Percentiles rank a stretch among this genome's conserved stretches.
phyloP scores from a whole-genome alignment of 2,888 invertebrate species.

The Theretra japonica region DNA sequence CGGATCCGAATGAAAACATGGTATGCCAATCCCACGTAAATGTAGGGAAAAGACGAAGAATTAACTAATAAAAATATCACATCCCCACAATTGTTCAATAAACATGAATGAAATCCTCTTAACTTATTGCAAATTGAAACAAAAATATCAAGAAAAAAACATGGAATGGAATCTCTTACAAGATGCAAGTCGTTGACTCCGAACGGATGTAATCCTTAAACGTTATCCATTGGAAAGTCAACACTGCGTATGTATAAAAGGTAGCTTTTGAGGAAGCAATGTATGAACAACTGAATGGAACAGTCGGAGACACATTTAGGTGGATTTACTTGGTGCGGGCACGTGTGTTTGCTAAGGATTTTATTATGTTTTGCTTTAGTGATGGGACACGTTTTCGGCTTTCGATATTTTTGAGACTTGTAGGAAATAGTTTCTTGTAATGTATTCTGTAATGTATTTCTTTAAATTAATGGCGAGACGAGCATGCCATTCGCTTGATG shows the following conservation, averaged over 20 bases:
- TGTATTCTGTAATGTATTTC: neutral
- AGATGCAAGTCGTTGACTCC: conserved; percentile 29
- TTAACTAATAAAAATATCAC: neutral
- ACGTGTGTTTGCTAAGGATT: conserved; percentile 30
- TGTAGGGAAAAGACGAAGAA: neutral
- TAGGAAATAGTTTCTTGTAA: neutral
- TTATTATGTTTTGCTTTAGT: conserved; percentile 27
- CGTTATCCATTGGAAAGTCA: conserved; percentile 8
- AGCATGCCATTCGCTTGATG: too few relatives aligned
- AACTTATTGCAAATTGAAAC: conserved; percentile 17
- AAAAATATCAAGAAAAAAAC: conserved; percentile 24
- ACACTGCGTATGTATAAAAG: neutral
- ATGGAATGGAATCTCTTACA: conserved; percentile 2
- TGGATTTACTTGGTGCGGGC: conserved; percentile 23
- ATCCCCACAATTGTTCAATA: neutral
- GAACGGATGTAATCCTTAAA: neutral
- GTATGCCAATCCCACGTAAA: too few relatives aligned
- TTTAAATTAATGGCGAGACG: too few relatives aligned
- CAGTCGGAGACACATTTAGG: conserved; percentile 7
- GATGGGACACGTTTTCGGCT: neutral
- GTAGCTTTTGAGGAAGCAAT: conserved; percentile 15
- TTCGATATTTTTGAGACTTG: conserved; percentile 3
- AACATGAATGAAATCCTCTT: conserved; percentile 3
- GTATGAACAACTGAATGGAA: conserved; percentile 11
- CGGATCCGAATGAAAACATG: too few relatives aligned